Evolutionary conservation across 1,140 invertebrate genomes (phyloP).

Genomic region (Galleria mellonella): DNA sequence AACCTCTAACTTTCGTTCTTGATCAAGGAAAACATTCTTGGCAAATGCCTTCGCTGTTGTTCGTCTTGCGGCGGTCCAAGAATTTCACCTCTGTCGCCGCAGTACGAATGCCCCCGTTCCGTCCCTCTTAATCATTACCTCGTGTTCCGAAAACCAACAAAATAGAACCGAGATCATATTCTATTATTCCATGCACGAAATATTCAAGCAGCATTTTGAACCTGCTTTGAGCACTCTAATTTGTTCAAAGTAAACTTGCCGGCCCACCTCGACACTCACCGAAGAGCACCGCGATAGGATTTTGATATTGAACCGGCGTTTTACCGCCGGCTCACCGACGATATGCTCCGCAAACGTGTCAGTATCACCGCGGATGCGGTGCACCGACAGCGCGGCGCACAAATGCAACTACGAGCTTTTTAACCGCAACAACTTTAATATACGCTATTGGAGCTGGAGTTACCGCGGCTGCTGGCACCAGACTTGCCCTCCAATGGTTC

Average conservation of each 20-base stretch:
- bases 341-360: constrained; percentile 5
- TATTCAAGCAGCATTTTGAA: constrained; percentile 77
- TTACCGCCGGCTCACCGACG: constrained; percentile 2
- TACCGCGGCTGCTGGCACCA: constrained; percentile 93
- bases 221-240: too few relatives aligned
- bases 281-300: constrained; percentile 5
- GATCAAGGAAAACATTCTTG: too few relatives aligned
- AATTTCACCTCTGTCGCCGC: too few relatives aligned
- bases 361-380: constrained; percentile 5
- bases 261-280: constrained; percentile 5
- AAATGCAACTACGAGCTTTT: constrained; percentile 82
- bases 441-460: constrained; percentile 94
- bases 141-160: constrained; percentile 78
- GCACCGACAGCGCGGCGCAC: constrained; percentile 5
- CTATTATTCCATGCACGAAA: constrained; percentile 83
- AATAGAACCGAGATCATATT: constrained; percentile 86
- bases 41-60: too few relatives aligned
- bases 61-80: too few relatives aligned
- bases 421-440: constrained; percentile 90
- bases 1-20: too few relatives aligned
- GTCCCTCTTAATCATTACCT: constrained; percentile 87
- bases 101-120: too few relatives aligned
- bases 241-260: constrained; percentile 5
- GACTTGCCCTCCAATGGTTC: constrained; percentile 94
- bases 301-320: constrained; percentile 5